Evolutionary conservation across 2,888 invertebrate genomes (phyloP).

Genomic region (Chaetogeoica ovagalla): DNA sequence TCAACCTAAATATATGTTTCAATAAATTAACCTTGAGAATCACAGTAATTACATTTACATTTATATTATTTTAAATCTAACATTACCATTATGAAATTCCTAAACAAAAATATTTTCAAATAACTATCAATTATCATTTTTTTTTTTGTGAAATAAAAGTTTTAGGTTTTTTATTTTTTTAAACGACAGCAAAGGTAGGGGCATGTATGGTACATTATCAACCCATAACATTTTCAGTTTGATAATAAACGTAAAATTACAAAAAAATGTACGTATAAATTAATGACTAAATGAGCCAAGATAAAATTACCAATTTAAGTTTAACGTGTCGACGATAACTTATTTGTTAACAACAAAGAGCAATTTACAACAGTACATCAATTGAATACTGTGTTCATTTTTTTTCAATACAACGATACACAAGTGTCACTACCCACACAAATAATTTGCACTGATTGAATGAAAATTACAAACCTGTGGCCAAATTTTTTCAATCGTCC

Average conservation of each 20-base stretch:
- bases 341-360: neutral
- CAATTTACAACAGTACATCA: neutral
- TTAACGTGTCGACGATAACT: neutral
- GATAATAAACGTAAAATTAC: neutral
- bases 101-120: neutral
- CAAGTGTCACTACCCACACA: neutral
- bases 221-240: neutral
- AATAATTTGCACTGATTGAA: neutral
- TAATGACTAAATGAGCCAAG: no score
- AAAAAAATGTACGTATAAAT: neutral
- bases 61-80: neutral
- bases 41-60: slow-evolving; percentile 8
- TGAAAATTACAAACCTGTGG: slow-evolving; percentile 19
- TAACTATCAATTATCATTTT: no score
- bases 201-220: no score
- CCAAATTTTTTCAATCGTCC: slow-evolving; percentile 42
- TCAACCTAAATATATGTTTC: neutral
- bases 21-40: slow-evolving; percentile 37
- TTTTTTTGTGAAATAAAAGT: no score
- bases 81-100: no score
- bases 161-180: no score
- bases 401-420: neutral
- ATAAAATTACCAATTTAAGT: neutral
- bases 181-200: no score
- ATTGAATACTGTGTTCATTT: neutral